phyloP scores from a whole-genome alignment of 2,113 vertebrate species.

The Oncorhynchus masou region DNA sequence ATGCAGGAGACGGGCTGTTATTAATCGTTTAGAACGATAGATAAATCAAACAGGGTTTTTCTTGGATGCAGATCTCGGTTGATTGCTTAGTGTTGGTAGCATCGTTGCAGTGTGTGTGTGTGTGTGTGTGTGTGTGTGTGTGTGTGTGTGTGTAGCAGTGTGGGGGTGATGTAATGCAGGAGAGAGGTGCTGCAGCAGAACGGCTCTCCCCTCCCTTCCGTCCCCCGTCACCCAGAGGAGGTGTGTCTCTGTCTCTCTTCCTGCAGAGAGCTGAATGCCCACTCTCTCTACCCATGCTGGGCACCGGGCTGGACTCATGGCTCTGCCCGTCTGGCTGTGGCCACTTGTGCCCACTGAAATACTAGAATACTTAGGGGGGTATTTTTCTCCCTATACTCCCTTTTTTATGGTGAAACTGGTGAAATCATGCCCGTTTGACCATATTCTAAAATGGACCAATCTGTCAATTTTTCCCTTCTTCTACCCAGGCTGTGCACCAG shows the following conservation, averaged over 20 bases:
- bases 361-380: too few species aligned
- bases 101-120: neutral
- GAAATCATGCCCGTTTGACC: too few species aligned
- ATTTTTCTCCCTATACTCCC: too few species aligned
- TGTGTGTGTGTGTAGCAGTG: neutral
- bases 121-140: neutral
- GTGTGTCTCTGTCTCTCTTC: slow-evolving; percentile 62
- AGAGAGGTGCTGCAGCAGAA: slow-evolving; percentile 68
- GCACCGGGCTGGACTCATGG: slow-evolving; percentile 1
- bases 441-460: too few species aligned
- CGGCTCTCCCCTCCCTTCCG: neutral
- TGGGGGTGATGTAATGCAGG: slow-evolving; percentile 45
- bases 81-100: too few species aligned
- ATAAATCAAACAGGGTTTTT: too few species aligned
- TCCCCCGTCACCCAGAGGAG: slow-evolving; percentile 50
- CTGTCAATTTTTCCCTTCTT: too few species aligned
- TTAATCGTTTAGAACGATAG: too few species aligned
- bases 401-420: too few species aligned
- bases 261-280: slow-evolving; percentile 63
- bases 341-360: neutral
- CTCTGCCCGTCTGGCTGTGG: neutral
- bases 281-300: slow-evolving; percentile 46
- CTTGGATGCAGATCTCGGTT: too few species aligned
- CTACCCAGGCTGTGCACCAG: slow-evolving; percentile 43
- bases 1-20: too few species aligned